Evolutionary conservation across 2,797 vertebrate species (phyloP).

Genomic region (Sebastolobus altivelis): DNA sequence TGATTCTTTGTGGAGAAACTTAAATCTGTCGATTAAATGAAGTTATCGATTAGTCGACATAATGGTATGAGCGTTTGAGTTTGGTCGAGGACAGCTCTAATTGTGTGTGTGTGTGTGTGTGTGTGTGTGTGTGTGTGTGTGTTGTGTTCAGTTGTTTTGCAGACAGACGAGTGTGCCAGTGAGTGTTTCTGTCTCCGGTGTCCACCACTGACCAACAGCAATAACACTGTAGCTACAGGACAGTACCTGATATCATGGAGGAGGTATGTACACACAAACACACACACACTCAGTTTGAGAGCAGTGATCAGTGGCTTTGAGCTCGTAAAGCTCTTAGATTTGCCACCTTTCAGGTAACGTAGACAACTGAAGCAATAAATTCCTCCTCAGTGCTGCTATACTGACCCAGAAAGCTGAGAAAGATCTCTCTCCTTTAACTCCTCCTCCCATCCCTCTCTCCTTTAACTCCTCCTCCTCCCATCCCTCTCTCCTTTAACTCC

Average conservation of each 20-base stretch:
- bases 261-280: constrained; percentile 43
- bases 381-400: background rate
- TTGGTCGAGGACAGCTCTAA: no score
- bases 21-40: rapidly evolving
- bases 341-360: background rate
- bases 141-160: constrained; percentile 91
- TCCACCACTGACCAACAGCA: constrained; percentile 84
- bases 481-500: no score
- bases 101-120: constrained; percentile 20
- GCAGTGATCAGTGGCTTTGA: background rate
- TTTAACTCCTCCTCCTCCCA: no score
- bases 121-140: no score
- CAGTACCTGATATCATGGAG: constrained; percentile 94
- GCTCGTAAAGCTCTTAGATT: background rate
- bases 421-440: no score
- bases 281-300: background rate
- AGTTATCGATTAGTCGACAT: no score
- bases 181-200: constrained; percentile 96
- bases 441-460: no score
- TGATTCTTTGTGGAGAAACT: no score
- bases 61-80: no score
- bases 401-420: background rate
- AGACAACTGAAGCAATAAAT: background rate
- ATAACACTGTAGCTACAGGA: constrained; percentile 90
- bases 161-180: constrained; percentile 94